Evolutionary conservation across 2,888 invertebrate species (phyloP).

Genomic region (Geophilus truncorum): DNA sequence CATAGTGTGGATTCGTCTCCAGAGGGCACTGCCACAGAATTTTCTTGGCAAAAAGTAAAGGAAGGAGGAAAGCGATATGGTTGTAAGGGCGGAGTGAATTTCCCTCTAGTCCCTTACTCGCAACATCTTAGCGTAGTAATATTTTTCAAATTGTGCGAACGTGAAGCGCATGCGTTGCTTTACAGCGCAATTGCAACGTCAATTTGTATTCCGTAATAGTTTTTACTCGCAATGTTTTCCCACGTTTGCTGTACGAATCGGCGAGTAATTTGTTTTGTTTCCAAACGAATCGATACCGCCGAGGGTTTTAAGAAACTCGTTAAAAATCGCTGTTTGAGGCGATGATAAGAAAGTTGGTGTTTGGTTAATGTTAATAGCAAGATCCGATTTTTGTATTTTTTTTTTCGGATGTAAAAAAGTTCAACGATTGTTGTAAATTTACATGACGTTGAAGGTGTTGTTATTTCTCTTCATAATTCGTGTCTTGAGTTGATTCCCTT

Average conservation of each 20-base stretch:
- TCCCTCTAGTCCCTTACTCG: constrained; percentile 6
- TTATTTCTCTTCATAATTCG: too few relatives aligned
- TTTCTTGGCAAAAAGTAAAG: background rate
- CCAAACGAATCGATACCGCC: background rate
- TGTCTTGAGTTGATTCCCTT: too few relatives aligned
- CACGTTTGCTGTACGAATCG: background rate
- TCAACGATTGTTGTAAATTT: too few relatives aligned
- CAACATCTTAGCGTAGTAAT: background rate
- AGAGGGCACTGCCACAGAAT: background rate
- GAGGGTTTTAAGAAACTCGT: background rate
- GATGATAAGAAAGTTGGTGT: background rate
- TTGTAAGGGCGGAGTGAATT: background rate
- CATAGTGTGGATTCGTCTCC: constrained; percentile 6
- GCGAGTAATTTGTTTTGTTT: background rate
- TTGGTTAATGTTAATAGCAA: too few relatives aligned
- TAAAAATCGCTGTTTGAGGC: background rate
- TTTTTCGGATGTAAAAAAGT: too few relatives aligned
- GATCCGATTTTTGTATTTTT: too few relatives aligned
- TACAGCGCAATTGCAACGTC: background rate
- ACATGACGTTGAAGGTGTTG: too few relatives aligned
- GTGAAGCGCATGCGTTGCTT: background rate
- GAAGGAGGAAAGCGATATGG: background rate
- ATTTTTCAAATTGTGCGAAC: background rate
- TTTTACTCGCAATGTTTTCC: background rate
- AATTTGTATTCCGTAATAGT: background rate